Conservation (phyloP, 2,113 vertebrate genomes). For the cat (Felis catus) region DNA sequence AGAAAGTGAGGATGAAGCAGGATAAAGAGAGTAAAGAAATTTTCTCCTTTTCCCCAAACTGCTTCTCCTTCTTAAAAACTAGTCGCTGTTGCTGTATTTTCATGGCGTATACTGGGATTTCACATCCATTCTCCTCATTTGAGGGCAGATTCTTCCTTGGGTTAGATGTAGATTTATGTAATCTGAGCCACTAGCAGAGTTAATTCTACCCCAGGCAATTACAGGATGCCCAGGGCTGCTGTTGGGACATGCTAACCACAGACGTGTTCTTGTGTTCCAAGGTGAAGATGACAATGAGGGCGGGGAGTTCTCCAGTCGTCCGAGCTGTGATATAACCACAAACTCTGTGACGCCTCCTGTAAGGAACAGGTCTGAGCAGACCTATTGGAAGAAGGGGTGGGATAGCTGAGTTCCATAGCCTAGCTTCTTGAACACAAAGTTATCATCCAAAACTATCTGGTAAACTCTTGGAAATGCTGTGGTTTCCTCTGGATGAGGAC, state of each 20-base stretch:
- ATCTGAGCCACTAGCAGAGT: neutral
- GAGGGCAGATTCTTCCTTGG: neutral
- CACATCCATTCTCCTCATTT: neutral
- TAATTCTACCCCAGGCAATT: neutral
- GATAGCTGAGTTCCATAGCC: neutral
- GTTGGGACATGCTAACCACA: neutral
- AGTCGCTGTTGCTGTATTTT: neutral
- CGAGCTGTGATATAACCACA: neutral
- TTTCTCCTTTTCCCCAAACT: neutral
- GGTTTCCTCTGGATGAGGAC: neutral
- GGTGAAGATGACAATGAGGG: neutral
- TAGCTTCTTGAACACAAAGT: neutral
- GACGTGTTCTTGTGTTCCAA: neutral
- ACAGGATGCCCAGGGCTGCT: neutral
- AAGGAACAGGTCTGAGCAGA: neutral
- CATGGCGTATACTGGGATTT: neutral
- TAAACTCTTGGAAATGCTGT: neutral
- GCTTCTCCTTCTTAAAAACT: neutral
- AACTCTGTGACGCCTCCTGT: neutral
- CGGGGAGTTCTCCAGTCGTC: neutral
- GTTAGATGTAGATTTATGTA: neutral
- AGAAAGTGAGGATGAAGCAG: neutral
- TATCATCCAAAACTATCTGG: neutral
- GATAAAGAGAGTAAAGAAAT: slow-evolving; percentile 39
- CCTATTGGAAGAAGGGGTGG: neutral